phyloP scores from a whole-genome alignment of 2,797 vertebrate genomes.

The Gymnothorax reevesii region DNA sequence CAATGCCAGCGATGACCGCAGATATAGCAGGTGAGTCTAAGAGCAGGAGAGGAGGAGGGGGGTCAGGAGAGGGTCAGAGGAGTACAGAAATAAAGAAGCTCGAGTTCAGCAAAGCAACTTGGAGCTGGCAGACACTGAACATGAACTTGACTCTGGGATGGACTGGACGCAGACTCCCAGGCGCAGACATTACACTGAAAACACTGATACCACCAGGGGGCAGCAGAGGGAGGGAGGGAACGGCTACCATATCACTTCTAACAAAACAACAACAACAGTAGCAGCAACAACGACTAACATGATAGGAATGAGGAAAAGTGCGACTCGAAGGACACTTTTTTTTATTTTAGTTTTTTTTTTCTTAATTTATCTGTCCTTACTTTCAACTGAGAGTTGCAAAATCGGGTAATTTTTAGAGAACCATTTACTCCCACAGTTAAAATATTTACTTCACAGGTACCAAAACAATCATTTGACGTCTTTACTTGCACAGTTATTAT shows the following conservation, averaged over 20 bases:
- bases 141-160: conserved; percentile 76
- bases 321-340: conserved; percentile 15
- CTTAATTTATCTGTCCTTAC: neutral
- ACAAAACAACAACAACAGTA: conserved; percentile 13
- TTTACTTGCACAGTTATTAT: neutral
- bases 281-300: neutral
- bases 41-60: conserved; percentile 28
- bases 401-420: neutral
- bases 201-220: conserved; percentile 31
- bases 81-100: conserved; percentile 52
- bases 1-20: conserved; percentile 22
- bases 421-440: neutral
- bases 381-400: neutral
- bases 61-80: conserved; percentile 48
- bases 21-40: neutral
- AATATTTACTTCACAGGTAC: neutral
- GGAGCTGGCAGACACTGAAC: conserved; percentile 84
- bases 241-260: conserved; percentile 44
- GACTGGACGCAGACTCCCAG: conserved; percentile 50
- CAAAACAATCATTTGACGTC: neutral
- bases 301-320: conserved; percentile 18
- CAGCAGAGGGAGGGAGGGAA: conserved; percentile 51
- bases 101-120: conserved; percentile 68
- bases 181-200: conserved; percentile 32
- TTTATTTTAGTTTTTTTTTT: neutral